Base-by-base conservation (phyloP, 2,888 invertebrate species). In the Leptinotarsa rubiginosa region DNA sequence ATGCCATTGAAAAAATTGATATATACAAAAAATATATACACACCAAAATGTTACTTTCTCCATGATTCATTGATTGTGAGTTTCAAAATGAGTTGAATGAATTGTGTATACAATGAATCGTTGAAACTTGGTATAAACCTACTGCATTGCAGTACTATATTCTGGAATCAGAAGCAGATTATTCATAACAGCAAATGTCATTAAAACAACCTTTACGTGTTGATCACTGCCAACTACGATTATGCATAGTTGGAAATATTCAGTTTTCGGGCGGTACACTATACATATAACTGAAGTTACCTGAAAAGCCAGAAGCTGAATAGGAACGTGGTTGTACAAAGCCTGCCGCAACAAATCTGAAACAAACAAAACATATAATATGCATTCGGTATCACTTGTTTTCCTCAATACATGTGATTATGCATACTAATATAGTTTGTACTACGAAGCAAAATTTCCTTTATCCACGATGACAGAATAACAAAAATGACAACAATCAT, bases 241-340 rank as follows among this genome's bases (percentile, higher is more conserved):
- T 54, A 16, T 31, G 22, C 16, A 47, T 18, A 18, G 31, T 62
- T 56, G 56, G 13, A 10, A 31, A 31, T n/a, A 62, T 31, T 62
- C n/a, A 31, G 25, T 2, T 5, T 10, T 3, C 41, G 16, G 41
- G 62, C 25, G 25, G 15, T 31, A 62, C 31, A 41, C 62, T n/a
- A 25, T 59, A 52, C 15, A 7, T 31, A 54, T 31, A n/a, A 18
- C 47, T 69, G 69, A 56, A 68, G 72, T 82, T 85, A 86, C 86
- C 85, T 86, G 84, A 49, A 85, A 81, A 49, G 82, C 79, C 49
- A 86, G 78, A 69, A 83, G 81, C 77, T 85, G 84, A 71, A 83
- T 77, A 69, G 82, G 76, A 65, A 81, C 72, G 31, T 75, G 78
- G 62, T 79, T 78, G 67, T 80, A 76, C 22, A 80, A 25, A 25